These are phyloP conservation scores for Pyrocephalus nanus DNA, from an alignment of 2,797 vertebrate genomes.

Conservation along the genomic window DNA sequence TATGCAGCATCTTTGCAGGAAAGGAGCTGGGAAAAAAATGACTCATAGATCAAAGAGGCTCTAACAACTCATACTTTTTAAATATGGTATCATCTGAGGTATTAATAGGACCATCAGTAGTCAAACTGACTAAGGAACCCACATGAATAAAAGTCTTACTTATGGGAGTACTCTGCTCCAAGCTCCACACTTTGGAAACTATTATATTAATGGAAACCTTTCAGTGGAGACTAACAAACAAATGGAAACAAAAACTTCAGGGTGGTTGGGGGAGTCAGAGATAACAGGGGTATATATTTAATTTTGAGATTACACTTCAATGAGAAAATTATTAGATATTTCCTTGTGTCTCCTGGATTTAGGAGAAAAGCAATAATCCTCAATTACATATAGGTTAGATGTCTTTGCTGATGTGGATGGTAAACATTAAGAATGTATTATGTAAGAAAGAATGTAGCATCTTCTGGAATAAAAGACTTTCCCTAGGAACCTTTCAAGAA, in stretches of 20 bases:
- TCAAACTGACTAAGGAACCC: neutral
- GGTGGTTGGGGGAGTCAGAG: neutral
- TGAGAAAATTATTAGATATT: neutral
- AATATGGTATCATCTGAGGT: neutral
- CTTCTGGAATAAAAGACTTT: neutral
- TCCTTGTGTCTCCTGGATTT: neutral
- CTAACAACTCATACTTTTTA: neutral
- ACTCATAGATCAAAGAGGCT: neutral
- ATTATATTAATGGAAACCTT: neutral
- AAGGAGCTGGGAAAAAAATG: neutral
- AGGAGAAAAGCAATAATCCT: neutral
- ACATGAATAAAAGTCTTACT: neutral
- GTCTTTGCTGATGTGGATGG: neutral
- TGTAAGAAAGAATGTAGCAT: neutral
- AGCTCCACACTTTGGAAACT: neutral
- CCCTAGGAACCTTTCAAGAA: neutral
- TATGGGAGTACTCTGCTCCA: neutral
- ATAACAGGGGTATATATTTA: neutral
- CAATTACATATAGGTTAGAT: neutral
- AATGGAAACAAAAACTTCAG: neutral
- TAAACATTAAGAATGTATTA: neutral
- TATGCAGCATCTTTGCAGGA: neutral
- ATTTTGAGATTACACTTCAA: neutral
- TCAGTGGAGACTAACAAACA: neutral
- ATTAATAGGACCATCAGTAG: neutral